Evolutionary conservation across 2,797 vertebrate genomes (phyloP).

Genomic region (Mormyrus proboscirostris): DNA sequence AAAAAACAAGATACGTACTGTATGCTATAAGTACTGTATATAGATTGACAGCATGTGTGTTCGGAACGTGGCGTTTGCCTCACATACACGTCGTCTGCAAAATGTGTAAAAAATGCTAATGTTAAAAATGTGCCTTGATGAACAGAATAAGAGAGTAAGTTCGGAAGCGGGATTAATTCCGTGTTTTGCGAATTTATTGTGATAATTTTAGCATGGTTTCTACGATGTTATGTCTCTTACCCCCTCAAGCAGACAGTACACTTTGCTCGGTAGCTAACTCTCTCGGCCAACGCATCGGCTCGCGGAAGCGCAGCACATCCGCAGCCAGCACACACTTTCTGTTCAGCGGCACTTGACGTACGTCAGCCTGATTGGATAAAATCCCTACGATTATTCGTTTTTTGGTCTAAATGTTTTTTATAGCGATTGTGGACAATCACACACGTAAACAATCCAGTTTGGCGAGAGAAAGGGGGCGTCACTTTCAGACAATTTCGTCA

Average conservation of each 20-base stretch:
- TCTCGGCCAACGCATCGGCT: background rate
- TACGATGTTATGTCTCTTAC: background rate
- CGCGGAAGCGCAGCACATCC: background rate
- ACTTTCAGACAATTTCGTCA: background rate
- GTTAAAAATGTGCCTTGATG: background rate
- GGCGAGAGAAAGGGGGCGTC: background rate
- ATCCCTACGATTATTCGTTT: background rate
- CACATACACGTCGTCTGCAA: background rate
- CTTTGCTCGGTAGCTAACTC: background rate
- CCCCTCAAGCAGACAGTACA: background rate
- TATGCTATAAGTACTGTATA: background rate
- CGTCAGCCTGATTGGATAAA: background rate
- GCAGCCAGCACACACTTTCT: background rate
- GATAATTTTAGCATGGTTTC: background rate
- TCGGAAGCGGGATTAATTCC: background rate
- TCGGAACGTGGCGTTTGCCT: background rate
- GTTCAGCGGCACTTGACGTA: background rate
- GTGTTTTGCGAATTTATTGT: background rate
- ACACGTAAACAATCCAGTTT: background rate
- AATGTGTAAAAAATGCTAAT: background rate
- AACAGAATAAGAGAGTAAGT: background rate
- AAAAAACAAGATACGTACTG: background rate
- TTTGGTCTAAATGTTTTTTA: background rate
- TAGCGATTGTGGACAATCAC: background rate
- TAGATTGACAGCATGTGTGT: background rate